These are phyloP conservation scores for Diglossa brunneiventris DNA, from an alignment of 2,113 vertebrate species.

Conservation along the genomic window DNA sequence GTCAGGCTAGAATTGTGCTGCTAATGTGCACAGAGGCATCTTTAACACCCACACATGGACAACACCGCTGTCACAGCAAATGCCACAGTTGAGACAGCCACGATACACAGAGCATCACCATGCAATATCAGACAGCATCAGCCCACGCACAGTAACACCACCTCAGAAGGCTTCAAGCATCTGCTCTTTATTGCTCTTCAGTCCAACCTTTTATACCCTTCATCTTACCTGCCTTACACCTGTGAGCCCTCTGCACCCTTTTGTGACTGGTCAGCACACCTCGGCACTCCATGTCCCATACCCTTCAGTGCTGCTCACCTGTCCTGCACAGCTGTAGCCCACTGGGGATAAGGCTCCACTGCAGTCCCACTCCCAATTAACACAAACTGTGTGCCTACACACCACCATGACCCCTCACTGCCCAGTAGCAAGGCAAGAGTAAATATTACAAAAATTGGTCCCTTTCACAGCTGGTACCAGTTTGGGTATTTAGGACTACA, in stretches of 20 bases:
- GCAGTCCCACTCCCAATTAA: neutral
- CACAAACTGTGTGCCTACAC: neutral
- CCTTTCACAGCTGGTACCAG: neutral
- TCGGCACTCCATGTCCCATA: fast-evolving
- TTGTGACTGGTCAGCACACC: neutral
- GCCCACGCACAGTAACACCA: neutral
- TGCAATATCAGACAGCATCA: neutral
- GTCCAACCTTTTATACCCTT: neutral
- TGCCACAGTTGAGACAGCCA: fast-evolving
- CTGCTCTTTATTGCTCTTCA: neutral
- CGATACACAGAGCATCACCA: fast-evolving
- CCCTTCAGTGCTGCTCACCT: neutral
- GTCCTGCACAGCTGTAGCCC: neutral
- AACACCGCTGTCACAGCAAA: neutral
- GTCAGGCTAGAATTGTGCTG: neutral
- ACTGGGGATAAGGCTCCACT: neutral
- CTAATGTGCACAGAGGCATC: neutral
- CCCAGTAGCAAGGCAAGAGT: neutral
- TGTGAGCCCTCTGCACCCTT: neutral
- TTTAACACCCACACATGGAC: neutral
- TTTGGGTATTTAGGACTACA: neutral
- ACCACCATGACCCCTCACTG: fast-evolving
- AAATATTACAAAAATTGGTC: neutral
- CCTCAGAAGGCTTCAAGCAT: neutral
- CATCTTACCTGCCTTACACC: neutral